phyloP scores from a whole-genome alignment of 2,888 invertebrate species.

The Oligia latruncula region DNA sequence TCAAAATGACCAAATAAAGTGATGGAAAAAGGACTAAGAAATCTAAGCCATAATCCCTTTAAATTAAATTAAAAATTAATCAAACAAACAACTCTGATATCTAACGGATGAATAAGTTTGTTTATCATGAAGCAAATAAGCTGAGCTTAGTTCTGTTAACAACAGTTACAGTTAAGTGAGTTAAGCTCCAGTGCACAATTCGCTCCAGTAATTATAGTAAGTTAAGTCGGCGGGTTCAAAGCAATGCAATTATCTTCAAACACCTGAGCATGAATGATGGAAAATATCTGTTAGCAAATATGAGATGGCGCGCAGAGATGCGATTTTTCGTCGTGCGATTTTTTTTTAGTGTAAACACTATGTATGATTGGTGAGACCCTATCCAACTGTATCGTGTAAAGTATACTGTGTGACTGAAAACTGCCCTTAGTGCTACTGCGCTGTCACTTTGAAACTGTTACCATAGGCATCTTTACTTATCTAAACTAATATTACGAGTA shows the following conservation, averaged over 20 bases:
- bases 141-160: slow-evolving; percentile 68
- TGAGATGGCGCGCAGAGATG: neutral
- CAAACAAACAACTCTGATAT: slow-evolving; percentile 14
- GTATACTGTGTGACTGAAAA: too few species aligned
- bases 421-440: too few species aligned
- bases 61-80: slow-evolving; percentile 22
- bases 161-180: slow-evolving; percentile 68
- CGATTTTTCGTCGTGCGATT: neutral
- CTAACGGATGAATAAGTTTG: slow-evolving; percentile 50
- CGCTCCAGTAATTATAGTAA: slow-evolving; percentile 69
- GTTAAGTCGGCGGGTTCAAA: slow-evolving; percentile 67
- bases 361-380: too few species aligned
- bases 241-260: slow-evolving; percentile 67
- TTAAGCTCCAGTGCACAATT: slow-evolving; percentile 74
- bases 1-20: neutral
- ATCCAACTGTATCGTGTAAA: too few species aligned
- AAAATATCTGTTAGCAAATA: slow-evolving; percentile 31
- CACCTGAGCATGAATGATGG: slow-evolving; percentile 58
- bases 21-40: neutral
- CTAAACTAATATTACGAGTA: too few species aligned
- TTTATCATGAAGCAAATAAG: slow-evolving; percentile 58
- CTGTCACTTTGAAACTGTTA: too few species aligned
- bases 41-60: neutral
- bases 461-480: too few species aligned
- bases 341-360: neutral